Conservation (phyloP, 1,140 invertebrate species). For the Nixonia krombeini region DNA sequence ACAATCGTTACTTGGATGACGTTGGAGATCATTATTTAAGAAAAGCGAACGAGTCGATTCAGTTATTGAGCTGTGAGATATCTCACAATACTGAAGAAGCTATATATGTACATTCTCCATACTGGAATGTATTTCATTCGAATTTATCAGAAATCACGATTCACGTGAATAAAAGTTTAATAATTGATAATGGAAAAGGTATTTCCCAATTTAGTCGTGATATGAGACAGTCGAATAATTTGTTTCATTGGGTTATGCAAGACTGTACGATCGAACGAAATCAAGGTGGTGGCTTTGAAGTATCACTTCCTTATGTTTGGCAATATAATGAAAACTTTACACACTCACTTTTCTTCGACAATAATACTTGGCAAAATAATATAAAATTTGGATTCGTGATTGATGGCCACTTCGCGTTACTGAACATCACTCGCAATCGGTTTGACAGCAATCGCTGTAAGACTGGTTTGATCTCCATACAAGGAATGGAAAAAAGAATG, state of each 20-base stretch:
- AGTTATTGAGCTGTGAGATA: constrained; percentile 84
- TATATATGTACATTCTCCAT: constrained; percentile 85
- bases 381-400: constrained; percentile 87
- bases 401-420: constrained; percentile 90
- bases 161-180: constrained; percentile 87
- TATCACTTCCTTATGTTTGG: constrained; percentile 93
- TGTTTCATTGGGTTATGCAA: constrained; percentile 93
- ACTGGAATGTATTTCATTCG: constrained; percentile 85
- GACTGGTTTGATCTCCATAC: constrained; percentile 85
- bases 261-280: constrained; percentile 92
- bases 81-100: constrained; percentile 85
- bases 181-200: constrained; percentile 87
- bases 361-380: constrained; percentile 90
- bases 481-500: constrained; percentile 98
- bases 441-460: constrained; percentile 91
- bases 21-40: constrained; percentile 87
- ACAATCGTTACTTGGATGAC: constrained; percentile 90
- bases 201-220: constrained; percentile 91
- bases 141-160: constrained; percentile 89
- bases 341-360: constrained; percentile 87
- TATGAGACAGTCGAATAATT: constrained; percentile 91
- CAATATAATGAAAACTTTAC: constrained; percentile 96
- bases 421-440: constrained; percentile 87
- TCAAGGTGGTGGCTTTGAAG: constrained; percentile 84
- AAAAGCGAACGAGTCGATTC: constrained; percentile 89